Base-by-base conservation (phyloP, 37 sponge, comb jelly and placozoan genomes). In the Aplysina aerophoba region DNA sequence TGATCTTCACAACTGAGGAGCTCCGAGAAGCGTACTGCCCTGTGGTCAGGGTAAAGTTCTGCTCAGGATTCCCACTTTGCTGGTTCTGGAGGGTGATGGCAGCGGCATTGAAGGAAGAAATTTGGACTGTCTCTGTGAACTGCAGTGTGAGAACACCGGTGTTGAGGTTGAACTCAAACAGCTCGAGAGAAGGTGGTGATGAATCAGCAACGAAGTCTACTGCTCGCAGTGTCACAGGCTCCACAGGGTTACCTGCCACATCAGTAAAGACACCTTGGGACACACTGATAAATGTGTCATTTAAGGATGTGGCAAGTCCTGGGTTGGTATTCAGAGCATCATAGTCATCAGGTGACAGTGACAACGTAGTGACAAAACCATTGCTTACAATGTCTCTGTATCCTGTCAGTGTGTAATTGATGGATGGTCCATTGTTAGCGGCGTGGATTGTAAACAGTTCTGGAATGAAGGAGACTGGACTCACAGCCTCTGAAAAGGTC, bases 401-500 rank as follows among this genome's bases (percentile, higher is more conserved):
- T 24, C 89, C 95, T 68, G 89, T 92, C 15, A 97, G 85, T 6
- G 87, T 88, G 74, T 89, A 84, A 36, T 71, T 84, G 53, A 86
- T 24, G 82, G 87, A 74, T 22, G 73, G 34, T 11, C 82, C 58
- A 31, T 21, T 80, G 53, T 79, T 83, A 25, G 36, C 50, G 22
- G 35, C 73, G 31, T 90, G 88, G 33, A 97, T 54, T 17, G 84
- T 90, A 40, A 92, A 85, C 44, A 80, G 74, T 20, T 81, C 56
- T 40, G 87, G 83, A 67, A 92, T 91, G 79, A 84, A 87, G 19
- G 91, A 74, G 31, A 38, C 19, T 16, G 64, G 54, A 55, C 59
- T 27, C n/a, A 97, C 87, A 72, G 50, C 50, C 69, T 97, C 94
- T 56, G 81, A 73, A 50, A 97, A 97, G 37, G 97, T 94, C 17